A percentile compares a stretch with the other conserved stretches of the same genome.
Evolutionary conservation across 2,888 invertebrate species (phyloP).

Genomic region (Lypha dubia): DNA sequence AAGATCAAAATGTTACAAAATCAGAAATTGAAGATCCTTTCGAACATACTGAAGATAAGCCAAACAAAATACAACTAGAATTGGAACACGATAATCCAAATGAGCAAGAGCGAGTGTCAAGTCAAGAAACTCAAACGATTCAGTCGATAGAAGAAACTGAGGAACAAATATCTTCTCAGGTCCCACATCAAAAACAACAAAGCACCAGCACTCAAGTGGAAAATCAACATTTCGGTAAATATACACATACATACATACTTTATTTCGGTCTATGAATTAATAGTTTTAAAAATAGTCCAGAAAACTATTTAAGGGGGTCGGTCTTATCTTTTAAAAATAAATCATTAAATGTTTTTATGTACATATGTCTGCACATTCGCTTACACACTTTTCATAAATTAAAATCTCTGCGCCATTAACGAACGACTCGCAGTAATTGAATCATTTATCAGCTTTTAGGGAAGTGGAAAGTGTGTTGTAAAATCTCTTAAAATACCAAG

Average conservation of each 20-base stretch:
- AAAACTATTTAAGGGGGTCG: too few relatives aligned
- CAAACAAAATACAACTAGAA: slow-evolving; percentile 24
- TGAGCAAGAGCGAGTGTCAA: slow-evolving; percentile 52
- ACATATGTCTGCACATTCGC: too few relatives aligned
- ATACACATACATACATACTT: background rate
- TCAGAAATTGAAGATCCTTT: slow-evolving; percentile 19
- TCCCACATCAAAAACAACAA: slow-evolving; percentile 85
- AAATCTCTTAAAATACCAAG: too few relatives aligned
- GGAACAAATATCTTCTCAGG: slow-evolving; percentile 69
- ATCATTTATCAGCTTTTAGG: too few relatives aligned
- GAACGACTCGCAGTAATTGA: too few relatives aligned
- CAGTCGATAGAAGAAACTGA: slow-evolving; percentile 73
- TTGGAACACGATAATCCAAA: slow-evolving; percentile 8
- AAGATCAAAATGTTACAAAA: background rate
- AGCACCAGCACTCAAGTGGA: slow-evolving; percentile 93
- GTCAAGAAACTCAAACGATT: slow-evolving; percentile 65
- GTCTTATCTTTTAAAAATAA: too few relatives aligned
- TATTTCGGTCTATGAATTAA: background rate
- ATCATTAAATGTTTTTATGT: too few relatives aligned
- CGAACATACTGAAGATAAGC: slow-evolving; percentile 54
- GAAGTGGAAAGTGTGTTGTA: too few relatives aligned
- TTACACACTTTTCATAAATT: too few relatives aligned
- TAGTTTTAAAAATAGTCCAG: too few relatives aligned
- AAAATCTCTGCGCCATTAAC: too few relatives aligned
- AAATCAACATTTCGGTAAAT: slow-evolving; percentile 92